Conservation (phyloP, 2,888 invertebrate genomes). For the Calameuta idolon region DNA sequence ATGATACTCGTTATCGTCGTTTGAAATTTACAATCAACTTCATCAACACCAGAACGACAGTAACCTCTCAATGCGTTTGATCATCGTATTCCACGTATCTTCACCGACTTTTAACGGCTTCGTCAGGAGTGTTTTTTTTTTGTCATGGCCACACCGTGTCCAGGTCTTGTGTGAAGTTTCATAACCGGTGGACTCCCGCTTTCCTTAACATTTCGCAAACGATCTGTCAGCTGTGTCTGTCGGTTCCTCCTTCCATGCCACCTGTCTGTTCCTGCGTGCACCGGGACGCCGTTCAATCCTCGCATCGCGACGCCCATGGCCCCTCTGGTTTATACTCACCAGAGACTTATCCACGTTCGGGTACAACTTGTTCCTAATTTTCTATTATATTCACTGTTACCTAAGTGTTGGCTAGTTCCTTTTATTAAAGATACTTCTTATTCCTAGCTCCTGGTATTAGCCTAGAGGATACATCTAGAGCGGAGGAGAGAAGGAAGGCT, state of each 20-base stretch:
- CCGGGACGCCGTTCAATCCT: not conserved
- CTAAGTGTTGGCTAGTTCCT: not conserved
- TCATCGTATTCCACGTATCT: not conserved
- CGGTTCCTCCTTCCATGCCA: slow-evolving; percentile 30
- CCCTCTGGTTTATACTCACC: not conserved
- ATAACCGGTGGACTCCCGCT: slow-evolving; percentile 33
- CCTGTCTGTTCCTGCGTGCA: slow-evolving; percentile 33
- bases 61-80: not conserved
- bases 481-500: slow-evolving; percentile 37
- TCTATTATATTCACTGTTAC: not conserved
- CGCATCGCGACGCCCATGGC: not conserved
- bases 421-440: not conserved
- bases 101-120: not conserved
- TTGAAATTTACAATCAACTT: not conserved
- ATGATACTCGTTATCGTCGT: not conserved
- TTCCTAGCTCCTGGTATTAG: not conserved
- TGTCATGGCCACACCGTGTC: slow-evolving; percentile 15
- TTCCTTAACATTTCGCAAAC: slow-evolving; percentile 39
- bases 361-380: not conserved
- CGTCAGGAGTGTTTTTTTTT: slow-evolving; percentile 19
- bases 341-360: slow-evolving; percentile 4
- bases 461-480: not conserved
- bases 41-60: not conserved
- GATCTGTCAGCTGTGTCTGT: slow-evolving; percentile 36
- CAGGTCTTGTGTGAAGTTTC: slow-evolving; percentile 29